Evolutionary conservation across 2,113 vertebrate species (phyloP).

Genomic region (Etheostoma spectabile): DNA sequence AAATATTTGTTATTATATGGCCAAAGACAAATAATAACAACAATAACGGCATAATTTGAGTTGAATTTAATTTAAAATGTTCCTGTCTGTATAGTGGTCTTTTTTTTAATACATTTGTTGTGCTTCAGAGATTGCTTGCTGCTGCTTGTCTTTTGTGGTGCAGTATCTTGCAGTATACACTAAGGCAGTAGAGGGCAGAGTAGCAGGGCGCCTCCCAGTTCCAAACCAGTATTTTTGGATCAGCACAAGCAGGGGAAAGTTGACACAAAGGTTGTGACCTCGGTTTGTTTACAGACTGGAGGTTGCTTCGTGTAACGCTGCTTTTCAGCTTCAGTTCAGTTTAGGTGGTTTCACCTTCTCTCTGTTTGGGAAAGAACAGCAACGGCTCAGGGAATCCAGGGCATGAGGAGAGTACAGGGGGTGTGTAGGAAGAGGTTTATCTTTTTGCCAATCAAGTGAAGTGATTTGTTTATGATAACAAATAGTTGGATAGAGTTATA

Average conservation of each 20-base stretch:
- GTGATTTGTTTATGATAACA: neutral
- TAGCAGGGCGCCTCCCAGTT: neutral
- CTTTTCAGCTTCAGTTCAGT: neutral
- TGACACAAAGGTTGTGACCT: slow-evolving; percentile 39
- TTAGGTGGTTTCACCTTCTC: neutral
- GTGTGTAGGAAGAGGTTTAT: neutral
- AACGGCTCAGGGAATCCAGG: neutral
- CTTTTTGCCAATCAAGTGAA: neutral
- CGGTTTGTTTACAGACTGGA: neutral
- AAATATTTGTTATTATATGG: neutral
- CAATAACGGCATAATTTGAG: neutral
- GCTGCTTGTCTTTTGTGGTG: slow-evolving; percentile 25
- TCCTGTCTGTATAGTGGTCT: accelerated
- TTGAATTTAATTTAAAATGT: neutral
- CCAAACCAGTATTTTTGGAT: slow-evolving; percentile 62
- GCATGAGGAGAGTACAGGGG: neutral
- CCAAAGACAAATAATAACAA: neutral
- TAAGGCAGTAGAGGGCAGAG: slow-evolving; percentile 18
- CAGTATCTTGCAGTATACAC: neutral
- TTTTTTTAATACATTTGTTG: neutral
- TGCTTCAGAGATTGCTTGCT: neutral
- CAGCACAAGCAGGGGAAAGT: slow-evolving; percentile 26
- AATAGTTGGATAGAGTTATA: neutral
- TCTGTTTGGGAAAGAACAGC: neutral
- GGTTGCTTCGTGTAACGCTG: neutral